These are phyloP conservation scores for Lacerta agilis DNA, from an alignment of 2,797 vertebrate species.

Conservation along the genomic window DNA sequence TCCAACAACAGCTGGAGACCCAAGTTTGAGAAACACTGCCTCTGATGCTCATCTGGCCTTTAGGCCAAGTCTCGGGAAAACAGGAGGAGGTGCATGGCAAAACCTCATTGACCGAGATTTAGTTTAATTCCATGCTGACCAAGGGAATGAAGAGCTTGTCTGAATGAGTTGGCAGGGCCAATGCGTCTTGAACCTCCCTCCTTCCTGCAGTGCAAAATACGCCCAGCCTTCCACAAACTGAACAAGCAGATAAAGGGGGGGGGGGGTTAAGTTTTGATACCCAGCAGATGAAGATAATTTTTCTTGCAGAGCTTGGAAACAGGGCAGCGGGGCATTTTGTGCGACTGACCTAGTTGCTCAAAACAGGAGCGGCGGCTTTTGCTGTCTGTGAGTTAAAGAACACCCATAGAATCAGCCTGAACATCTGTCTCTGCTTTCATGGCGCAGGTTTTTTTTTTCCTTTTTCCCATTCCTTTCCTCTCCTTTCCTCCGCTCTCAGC, in stretches of 20 bases:
- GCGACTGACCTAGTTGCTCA: constrained; percentile 11
- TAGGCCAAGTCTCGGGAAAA: neutral
- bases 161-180: neutral
- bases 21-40: no score
- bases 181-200: neutral
- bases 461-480: no score
- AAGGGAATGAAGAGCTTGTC: neutral
- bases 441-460: neutral
- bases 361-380: neutral
- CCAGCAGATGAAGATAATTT: neutral
- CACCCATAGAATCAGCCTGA: neutral
- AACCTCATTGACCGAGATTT: neutral
- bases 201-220: neutral
- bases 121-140: neutral
- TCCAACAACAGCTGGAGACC: no score
- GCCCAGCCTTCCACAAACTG: neutral
- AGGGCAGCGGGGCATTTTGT: neutral
- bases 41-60: neutral
- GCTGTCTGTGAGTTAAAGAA: neutral
- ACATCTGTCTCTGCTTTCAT: neutral
- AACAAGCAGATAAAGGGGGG: neutral
- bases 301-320: neutral
- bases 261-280: neutral
- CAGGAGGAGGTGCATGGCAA: neutral
- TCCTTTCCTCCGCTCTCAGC: neutral